Conservation (phyloP, 2,888 invertebrate species). For the Lycaena phlaeas region DNA sequence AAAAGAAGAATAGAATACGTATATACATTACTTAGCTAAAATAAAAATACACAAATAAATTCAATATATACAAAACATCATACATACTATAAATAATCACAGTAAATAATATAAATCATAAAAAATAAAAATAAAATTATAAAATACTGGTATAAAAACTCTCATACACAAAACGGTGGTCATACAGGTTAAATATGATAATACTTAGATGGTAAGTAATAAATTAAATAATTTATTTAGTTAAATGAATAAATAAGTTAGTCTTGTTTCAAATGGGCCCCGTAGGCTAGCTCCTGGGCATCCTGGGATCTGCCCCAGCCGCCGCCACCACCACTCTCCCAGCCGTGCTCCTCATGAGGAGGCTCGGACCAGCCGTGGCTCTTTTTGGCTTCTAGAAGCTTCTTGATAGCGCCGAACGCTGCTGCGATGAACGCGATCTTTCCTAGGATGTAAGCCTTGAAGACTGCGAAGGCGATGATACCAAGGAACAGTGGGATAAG, state of each 20-base stretch:
- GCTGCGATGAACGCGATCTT: slow-evolving; percentile 87
- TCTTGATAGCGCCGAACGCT: slow-evolving; percentile 77
- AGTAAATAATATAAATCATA: slow-evolving; percentile 7
- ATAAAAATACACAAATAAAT: slow-evolving; percentile 13
- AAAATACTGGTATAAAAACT: slow-evolving; percentile 27
- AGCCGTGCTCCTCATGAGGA: slow-evolving; percentile 72
- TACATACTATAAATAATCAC: slow-evolving; percentile 13
- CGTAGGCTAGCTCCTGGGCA: slow-evolving; percentile 80
- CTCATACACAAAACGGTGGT: slow-evolving; percentile 35
- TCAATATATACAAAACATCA: slow-evolving; percentile 15
- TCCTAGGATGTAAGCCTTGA: slow-evolving; percentile 87
- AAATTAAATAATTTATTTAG: slow-evolving; percentile 24
- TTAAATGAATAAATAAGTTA: slow-evolving; percentile 24
- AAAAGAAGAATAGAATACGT: slow-evolving; percentile 13
- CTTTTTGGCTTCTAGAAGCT: slow-evolving; percentile 81
- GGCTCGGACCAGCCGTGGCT: slow-evolving; percentile 82
- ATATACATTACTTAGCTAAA: slow-evolving; percentile 13
- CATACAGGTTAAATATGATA: slow-evolving; percentile 23
- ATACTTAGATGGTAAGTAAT: slow-evolving; percentile 18
- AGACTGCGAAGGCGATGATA: slow-evolving; percentile 82
- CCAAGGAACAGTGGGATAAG: slow-evolving; percentile 83
- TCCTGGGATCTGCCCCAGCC: slow-evolving; percentile 79
- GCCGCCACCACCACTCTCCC: slow-evolving; percentile 67
- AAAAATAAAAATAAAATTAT: slow-evolving; percentile 22
- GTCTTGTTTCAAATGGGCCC: slow-evolving; percentile 68